Evolutionary conservation across 2,113 vertebrate species (phyloP).

Genomic region (Rhinogobius similis): DNA sequence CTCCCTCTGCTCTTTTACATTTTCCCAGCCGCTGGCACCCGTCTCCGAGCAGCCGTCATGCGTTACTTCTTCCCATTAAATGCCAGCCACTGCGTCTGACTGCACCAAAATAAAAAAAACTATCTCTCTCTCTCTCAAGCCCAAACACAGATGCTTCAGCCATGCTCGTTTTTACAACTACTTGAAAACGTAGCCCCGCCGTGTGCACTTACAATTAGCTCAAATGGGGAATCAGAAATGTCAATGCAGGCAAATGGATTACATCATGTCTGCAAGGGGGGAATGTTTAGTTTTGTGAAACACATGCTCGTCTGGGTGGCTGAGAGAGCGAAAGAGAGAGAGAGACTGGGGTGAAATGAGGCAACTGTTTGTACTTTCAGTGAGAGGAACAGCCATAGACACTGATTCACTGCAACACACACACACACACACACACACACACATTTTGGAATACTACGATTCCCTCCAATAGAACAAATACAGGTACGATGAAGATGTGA

Average conservation of each 20-base stretch:
- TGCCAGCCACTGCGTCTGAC: constrained; percentile 74
- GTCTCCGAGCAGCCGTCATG: constrained; percentile 51
- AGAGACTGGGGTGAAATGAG: constrained; percentile 45
- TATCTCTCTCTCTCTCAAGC: constrained; percentile 17
- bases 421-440: constrained; percentile 16
- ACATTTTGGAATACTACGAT: constrained; percentile 42
- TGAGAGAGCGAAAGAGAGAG: constrained; percentile 17
- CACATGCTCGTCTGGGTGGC: constrained; percentile 73
- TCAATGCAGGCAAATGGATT: constrained; percentile 69
- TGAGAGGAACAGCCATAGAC: constrained; percentile 32
- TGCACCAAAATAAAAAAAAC: constrained; percentile 66
- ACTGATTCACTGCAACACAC: constrained; percentile 7
- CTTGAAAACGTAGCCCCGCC: constrained; percentile 36
- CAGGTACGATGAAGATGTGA: constrained; percentile 44
- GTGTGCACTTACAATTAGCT: constrained; percentile 20
- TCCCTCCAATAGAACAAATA: constrained; percentile 47
- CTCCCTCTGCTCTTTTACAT: constrained; percentile 35
- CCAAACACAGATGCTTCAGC: constrained; percentile 13
- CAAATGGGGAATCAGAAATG: constrained; percentile 31
- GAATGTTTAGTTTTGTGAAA: constrained; percentile 48
- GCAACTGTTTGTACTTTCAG: constrained; percentile 52
- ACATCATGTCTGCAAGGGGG: constrained; percentile 75
- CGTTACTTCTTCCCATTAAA: constrained; percentile 55
- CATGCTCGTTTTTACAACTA: constrained; percentile 42
- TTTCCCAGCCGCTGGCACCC: constrained; percentile 30